Conservation (phyloP, 2,888 invertebrate species). For the Brachypterus glaber region DNA sequence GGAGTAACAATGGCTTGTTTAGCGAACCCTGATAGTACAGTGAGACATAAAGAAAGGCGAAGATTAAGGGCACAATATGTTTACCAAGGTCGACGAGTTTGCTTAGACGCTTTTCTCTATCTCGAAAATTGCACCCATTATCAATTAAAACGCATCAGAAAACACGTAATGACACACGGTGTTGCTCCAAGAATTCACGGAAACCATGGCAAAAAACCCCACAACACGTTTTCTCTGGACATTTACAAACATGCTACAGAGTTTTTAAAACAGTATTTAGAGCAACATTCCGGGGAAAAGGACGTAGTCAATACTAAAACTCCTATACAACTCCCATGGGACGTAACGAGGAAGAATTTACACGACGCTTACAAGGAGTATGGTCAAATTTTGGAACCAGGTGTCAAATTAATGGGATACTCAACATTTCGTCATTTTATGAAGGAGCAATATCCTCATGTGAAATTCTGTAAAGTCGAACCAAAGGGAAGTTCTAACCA, state of each 20-base stretch:
- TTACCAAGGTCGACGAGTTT: slow-evolving; percentile 67
- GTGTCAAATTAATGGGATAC: slow-evolving; percentile 68
- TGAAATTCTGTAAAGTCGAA: slow-evolving; percentile 56
- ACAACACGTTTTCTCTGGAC: slow-evolving; percentile 69
- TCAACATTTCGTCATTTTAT: slow-evolving; percentile 72
- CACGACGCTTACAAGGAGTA: slow-evolving; percentile 67
- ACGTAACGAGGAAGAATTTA: slow-evolving; percentile 57
- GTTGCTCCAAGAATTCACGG: slow-evolving; percentile 71
- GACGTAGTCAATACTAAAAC: slow-evolving; percentile 45
- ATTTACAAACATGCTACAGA: slow-evolving; percentile 70
- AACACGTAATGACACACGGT: slow-evolving; percentile 70
- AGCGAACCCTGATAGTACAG: slow-evolving; percentile 63
- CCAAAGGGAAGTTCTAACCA: slow-evolving; percentile 41
- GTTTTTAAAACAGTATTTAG: slow-evolving; percentile 63
- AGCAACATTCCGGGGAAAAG: slow-evolving; percentile 51
- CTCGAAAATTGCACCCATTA: slow-evolving; percentile 73
- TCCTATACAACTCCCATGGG: slow-evolving; percentile 46
- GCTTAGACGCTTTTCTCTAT: slow-evolving; percentile 68
- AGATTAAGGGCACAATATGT: slow-evolving; percentile 66
- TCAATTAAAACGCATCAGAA: slow-evolving; percentile 65
- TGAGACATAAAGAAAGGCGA: slow-evolving; percentile 61
- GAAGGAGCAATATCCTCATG: slow-evolving; percentile 72
- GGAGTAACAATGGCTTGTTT: slow-evolving; percentile 76
- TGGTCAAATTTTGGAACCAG: slow-evolving; percentile 59
- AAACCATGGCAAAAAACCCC: slow-evolving; percentile 70